Evolutionary conservation across 2,113 vertebrate genomes (phyloP).

Genomic region (Siniperca chuatsi): DNA sequence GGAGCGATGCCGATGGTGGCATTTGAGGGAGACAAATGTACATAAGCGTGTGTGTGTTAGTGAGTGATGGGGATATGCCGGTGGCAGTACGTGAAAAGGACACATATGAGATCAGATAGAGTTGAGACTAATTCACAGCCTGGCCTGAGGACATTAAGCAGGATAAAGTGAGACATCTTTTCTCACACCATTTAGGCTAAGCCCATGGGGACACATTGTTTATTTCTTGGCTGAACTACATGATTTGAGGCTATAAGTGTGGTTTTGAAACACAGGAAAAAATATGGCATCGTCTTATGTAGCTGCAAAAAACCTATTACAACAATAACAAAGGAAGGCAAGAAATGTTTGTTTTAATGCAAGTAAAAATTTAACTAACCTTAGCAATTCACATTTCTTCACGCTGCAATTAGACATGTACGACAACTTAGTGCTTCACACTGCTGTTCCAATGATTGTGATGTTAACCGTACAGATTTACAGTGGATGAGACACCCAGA

Average conservation of each 20-base stretch:
- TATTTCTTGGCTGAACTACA: slow-evolving; percentile 67
- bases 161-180: slow-evolving; percentile 82
- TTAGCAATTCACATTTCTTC: slow-evolving; percentile 2
- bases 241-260: slow-evolving; percentile 50
- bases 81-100: slow-evolving; percentile 70
- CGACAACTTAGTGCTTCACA: not conserved
- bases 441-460: slow-evolving; percentile 51
- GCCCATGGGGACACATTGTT: slow-evolving; percentile 73
- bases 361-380: not conserved
- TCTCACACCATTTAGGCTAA: slow-evolving; percentile 77
- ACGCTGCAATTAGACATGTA: slow-evolving; percentile 12
- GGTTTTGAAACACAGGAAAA: slow-evolving; percentile 29
- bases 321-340: not conserved
- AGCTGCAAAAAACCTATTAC: not conserved
- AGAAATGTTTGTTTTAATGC: not conserved
- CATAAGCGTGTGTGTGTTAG: slow-evolving; percentile 30
- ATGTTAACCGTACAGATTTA: slow-evolving; percentile 79
- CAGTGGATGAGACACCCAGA: slow-evolving; percentile 76
- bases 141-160: slow-evolving; percentile 70
- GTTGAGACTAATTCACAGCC: slow-evolving; percentile 74
- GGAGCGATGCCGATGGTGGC: slow-evolving; percentile 74
- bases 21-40: slow-evolving; percentile 72
- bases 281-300: slow-evolving; percentile 14
- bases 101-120: slow-evolving; percentile 76
- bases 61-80: slow-evolving; percentile 60